Evolutionary conservation across 35 echinoderm and acorn worm species (phyloP), one percentile per base, ranked within the genome.

Genomic region (Amphiura filiformis): DNA sequence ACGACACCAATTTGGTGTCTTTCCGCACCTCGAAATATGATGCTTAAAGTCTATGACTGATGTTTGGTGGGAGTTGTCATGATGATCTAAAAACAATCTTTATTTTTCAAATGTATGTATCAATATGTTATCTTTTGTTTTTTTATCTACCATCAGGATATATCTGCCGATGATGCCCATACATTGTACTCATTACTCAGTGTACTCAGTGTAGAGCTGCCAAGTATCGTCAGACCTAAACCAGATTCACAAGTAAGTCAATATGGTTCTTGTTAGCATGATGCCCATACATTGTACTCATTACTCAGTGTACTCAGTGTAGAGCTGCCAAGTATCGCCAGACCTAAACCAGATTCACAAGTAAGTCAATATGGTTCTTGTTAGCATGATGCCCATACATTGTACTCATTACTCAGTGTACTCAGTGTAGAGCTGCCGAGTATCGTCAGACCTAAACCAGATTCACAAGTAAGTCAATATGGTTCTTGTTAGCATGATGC

Each of bases 81-180:
- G 41, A 47, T 9, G 17, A 47, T 47, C 5, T 4, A 47, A 47
- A 47, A 17, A 47, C 41, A 9, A 47, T 47, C 17, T 47, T 4
- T 47, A 47, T 47, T 17, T 9, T 47, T 9, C 41, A 47, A 47
- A 17, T 47, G 41, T 9, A 47, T 47, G 41, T 47, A 47, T 47
- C 41, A 47, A 9, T 9, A 47, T 9, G 5, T 9, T 47, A 9
- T 47, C 41, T 47, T 47, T 17, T 47, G 4, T 17, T 47, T 9
- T 47, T 17, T 47, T 47, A 4, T 9, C 31, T 83, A 79, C 38
- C 26, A 37, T 1, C 85, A 97, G 95, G 95, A 97, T 76, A 97
- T 97, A 57, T 97, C 95, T 26, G 89, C 85, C 1, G 91, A 97
- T 93, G 95, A 97, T 91, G 95, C 95, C 26, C 78, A 86, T 77